Evolutionary conservation across 2,797 vertebrate genomes (phyloP).

Genomic region (Merluccius polli): DNA sequence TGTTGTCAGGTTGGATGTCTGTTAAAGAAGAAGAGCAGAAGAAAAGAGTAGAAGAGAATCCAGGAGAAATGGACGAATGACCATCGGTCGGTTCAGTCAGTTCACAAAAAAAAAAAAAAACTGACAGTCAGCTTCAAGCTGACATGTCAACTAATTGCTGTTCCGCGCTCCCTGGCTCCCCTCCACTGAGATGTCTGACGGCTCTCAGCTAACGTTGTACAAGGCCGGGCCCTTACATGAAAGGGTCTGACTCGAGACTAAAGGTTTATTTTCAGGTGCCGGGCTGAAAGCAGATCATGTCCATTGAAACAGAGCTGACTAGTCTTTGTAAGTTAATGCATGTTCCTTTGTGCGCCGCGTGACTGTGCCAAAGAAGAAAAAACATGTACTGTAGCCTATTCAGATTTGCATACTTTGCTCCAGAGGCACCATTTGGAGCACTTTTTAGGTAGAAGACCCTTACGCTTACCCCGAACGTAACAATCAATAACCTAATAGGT

Average conservation of each 20-base stretch:
- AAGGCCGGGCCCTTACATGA: background rate
- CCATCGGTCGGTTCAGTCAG: background rate
- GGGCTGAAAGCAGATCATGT: background rate
- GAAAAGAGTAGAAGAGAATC: background rate
- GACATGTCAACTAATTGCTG: conserved; percentile 40
- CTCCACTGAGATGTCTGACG: background rate
- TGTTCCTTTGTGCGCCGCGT: background rate
- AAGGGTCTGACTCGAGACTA: background rate
- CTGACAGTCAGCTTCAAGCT: conserved; percentile 45
- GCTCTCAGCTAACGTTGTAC: conserved; percentile 28
- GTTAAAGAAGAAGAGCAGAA: background rate
- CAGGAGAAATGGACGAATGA: background rate
- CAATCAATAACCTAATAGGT: background rate
- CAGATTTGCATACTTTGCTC: too few species aligned
- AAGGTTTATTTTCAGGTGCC: background rate
- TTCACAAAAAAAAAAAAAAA: conserved; percentile 21
- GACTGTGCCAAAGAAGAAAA: background rate
- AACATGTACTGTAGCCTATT: too few species aligned
- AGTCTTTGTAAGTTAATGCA: background rate
- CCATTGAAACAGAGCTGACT: background rate
- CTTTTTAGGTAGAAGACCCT: background rate
- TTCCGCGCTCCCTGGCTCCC: background rate
- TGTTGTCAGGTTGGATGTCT: background rate
- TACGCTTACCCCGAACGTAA: background rate
- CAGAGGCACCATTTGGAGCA: too few species aligned